These are phyloP conservation scores for Eulemur albifrons DNA, from an alignment of 2,797 vertebrate species.

Conservation along the genomic window DNA sequence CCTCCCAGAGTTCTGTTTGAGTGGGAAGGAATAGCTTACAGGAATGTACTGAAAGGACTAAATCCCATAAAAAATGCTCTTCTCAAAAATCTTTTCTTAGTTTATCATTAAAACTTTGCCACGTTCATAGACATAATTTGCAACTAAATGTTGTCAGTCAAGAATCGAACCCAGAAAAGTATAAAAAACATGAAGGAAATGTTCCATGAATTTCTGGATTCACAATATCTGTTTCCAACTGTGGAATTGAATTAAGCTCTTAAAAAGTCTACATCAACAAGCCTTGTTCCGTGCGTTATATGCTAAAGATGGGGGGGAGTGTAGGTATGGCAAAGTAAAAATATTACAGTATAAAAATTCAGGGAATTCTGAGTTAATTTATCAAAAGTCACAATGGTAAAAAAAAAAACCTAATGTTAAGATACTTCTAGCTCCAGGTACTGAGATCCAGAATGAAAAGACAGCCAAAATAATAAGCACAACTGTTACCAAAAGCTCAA, in stretches of 20 bases:
- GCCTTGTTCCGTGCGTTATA: neutral
- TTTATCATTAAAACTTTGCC: slow-evolving; percentile 38
- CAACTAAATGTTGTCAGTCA: slow-evolving; percentile 13
- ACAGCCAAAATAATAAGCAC: neutral
- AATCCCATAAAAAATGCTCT: neutral
- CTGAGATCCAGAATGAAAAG: slow-evolving; percentile 45
- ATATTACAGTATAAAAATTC: neutral
- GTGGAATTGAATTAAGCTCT: neutral
- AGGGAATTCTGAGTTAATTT: slow-evolving; percentile 30
- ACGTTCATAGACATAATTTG: neutral
- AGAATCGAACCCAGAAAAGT: neutral
- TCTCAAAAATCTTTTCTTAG: slow-evolving; percentile 48
- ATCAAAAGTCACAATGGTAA: neutral
- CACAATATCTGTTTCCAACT: slow-evolving; percentile 21
- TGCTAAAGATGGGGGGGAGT: neutral
- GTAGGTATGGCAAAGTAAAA: slow-evolving; percentile 9
- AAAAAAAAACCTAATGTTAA: slow-evolving; percentile 28
- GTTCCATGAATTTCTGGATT: slow-evolving; percentile 4
- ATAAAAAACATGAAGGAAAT: slow-evolving; percentile 15
- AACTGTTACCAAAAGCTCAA: too few species aligned
- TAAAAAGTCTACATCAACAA: slow-evolving; percentile 1
- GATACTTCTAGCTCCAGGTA: slow-evolving; percentile 35
- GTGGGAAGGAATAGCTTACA: neutral
- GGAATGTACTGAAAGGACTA: slow-evolving; percentile 34
- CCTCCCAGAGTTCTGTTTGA: neutral